These are phyloP conservation scores for Choloepus didactylus DNA, from an alignment of 2,797 vertebrate genomes.

Conservation along the genomic window DNA sequence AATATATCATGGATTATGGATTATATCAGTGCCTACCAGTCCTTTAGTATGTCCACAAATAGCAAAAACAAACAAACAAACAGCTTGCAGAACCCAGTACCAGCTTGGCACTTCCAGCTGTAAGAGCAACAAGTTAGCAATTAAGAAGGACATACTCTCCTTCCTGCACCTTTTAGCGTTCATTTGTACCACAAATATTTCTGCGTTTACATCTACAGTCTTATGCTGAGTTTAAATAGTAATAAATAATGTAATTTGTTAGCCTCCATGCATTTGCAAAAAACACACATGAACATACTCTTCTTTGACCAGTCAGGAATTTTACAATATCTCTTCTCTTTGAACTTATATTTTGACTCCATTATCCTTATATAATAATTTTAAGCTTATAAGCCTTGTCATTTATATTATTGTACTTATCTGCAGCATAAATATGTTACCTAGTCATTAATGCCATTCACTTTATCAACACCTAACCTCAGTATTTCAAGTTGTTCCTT, in stretches of 20 bases:
- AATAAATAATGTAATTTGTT: constrained; percentile 14
- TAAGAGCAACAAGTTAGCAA: background rate
- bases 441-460: background rate
- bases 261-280: background rate
- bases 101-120: too few relatives aligned
- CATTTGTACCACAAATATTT: background rate
- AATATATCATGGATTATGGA: background rate
- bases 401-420: background rate
- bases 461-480: background rate
- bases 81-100: background rate
- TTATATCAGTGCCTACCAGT: background rate
- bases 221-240: background rate
- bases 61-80: background rate
- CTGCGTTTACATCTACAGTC: background rate
- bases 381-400: background rate
- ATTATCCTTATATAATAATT: background rate
- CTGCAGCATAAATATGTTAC: background rate
- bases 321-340: background rate
- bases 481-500: background rate
- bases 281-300: background rate
- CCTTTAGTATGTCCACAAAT: background rate
- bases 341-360: background rate
- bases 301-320: background rate
- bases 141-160: background rate
- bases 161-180: background rate